Evolutionary conservation across 1,140 invertebrate genomes (phyloP), one percentile per base, ranked within the genome.

Genomic region (Habropoda laboriosa): DNA sequence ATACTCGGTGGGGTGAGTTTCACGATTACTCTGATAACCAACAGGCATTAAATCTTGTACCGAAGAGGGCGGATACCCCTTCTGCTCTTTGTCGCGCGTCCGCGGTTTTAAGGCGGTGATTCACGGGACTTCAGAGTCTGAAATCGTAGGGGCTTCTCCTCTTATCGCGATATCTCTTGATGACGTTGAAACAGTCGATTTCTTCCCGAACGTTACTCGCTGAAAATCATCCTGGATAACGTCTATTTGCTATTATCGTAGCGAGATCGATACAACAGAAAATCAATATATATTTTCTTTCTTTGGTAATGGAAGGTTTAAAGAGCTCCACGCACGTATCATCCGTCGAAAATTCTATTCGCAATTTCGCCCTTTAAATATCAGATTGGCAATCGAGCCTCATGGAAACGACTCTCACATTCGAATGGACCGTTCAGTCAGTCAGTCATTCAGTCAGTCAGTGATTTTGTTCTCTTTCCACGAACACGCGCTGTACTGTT

Each of bases 1-100:
- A 58, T n/a, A 66, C 18, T 64, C 45, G 67, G n/a, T 60, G 61
- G 85, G 82, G 79, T 81, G 82, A 77, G 79, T 55, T 68, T 80
- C 86, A 84, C 88, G 91, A 92, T 92, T 91, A 92, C 89, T 90
- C 90, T 87, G 92, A 93, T 92, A 93, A 93, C 88, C 89, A 91
- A 91, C 89, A 88, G 88, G 89, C 90, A 92, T 92, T 92, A 92
- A 92, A 91, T 91, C 89, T 91, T 89, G 86, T 87, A 87, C 87
- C 84, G 67, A 89, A 85, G 83, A 89, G 90, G 88, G 89, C 86
- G 89, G 85, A 90, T 91, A 92, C 86, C 88, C 89, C 88, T 91
- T 92, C 87, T 88, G 82, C 83, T 85, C 86, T 86, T 90, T 87
- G 85, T 89, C 85, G 49, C 77, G 57, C 84, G 60, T 45, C 75